phyloP scores from a whole-genome alignment of 1,140 invertebrate species.

The Neuroterus valhalla region DNA sequence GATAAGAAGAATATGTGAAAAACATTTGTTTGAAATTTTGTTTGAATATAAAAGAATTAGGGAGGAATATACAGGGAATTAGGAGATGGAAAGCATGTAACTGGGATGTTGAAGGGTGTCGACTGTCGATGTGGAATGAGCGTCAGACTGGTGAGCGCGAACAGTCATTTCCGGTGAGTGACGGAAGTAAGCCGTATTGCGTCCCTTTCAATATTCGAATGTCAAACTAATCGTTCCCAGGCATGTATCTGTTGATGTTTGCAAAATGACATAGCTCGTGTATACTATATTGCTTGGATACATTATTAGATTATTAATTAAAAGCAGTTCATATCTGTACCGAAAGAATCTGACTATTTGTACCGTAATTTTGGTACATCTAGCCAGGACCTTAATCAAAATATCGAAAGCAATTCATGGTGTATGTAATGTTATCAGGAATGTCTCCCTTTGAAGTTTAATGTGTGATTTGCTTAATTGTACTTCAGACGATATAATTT shows the following conservation, averaged over 20 bases:
- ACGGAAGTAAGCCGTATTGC: conserved; percentile 60
- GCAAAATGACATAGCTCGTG: neutral
- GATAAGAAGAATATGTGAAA: neutral
- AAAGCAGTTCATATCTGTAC: no score
- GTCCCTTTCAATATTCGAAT: conserved; percentile 54
- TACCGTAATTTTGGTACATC: no score
- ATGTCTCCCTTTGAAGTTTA: no score
- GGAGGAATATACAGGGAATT: neutral
- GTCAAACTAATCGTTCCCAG: conserved; percentile 24
- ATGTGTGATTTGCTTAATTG: no score
- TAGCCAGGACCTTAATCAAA: no score
- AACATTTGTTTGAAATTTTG: neutral
- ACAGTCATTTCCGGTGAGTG: conserved; percentile 64
- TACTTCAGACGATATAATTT: no score
- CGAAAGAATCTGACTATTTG: no score
- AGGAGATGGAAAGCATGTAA: conserved; percentile 6
- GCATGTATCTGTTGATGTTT: conserved; percentile 3
- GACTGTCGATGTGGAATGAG: conserved; percentile 36
- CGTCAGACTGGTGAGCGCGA: conserved; percentile 60
- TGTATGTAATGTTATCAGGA: no score
- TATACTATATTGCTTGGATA: neutral
- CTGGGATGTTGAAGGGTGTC: conserved; percentile 21
- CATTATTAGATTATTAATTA: no score
- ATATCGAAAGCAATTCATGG: no score
- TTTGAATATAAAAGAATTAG: neutral